Base-by-base conservation (phyloP, 2,113 vertebrate species). In the Bubo scandiacus region DNA sequence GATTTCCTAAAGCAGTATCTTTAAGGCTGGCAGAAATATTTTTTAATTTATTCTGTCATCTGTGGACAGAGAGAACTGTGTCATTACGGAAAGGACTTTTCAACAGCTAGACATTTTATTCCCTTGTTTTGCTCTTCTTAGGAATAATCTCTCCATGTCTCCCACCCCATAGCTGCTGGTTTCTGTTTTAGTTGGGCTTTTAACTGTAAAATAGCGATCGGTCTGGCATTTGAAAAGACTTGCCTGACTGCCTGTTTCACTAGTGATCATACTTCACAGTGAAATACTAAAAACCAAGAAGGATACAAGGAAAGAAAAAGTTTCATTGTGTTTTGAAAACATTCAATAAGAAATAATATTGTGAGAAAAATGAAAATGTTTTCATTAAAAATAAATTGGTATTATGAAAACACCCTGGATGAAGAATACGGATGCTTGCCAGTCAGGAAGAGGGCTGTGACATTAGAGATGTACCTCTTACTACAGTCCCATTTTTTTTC, bases 41-140 rank as follows among this genome's bases (percentile, higher is more conserved):
- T 96, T 90, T 92, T 88, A 92, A 96, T 97, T 96, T 95, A 95
- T 97, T 98, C 86, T 96, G 90, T 94, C 96, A 92, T 82, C 88
- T 86, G 30, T 36, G 42, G 88, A 96, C 86, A 95, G 93, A 95
- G 85, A 88, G 79, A 86, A 84, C 21, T 72, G 51, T 57, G 57
- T 66, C 57, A 40, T 91, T 91, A 66, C 1, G 2, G 62, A 85
- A 90, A 90, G 36, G 58, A n/a, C 74, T 93, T 93, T 73, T 82
- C 17, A 65, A 90, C 91, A 90, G 54, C 85, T 36, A 22, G 70
- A 62, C 17, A n/a, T 86, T 75, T 94, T 88, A 82, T 86, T 40
- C 81, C 40, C 8, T 22, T 54, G 19, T 65, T 94, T 43, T 72
- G 47, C 73, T 78, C 72, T 68, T 72, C 54, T 66, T 45, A 85